These are phyloP conservation scores for Diaprepes abbreviatus DNA, from an alignment of 2,888 invertebrate genomes.

Conservation along the genomic window DNA sequence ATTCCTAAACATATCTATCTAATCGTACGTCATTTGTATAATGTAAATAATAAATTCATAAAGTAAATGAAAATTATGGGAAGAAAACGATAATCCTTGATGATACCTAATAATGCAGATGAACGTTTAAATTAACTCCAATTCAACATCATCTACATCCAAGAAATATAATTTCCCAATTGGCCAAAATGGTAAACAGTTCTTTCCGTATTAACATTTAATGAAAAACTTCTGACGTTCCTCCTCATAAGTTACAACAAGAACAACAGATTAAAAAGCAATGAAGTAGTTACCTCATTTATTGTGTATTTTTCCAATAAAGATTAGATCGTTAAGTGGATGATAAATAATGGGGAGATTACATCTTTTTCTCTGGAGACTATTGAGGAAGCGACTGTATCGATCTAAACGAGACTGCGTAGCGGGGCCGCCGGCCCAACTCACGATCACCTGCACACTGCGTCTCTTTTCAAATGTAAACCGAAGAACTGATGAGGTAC, in stretches of 20 bases:
- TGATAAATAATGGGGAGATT: conserved; percentile 41
- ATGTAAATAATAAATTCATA: too few relatives aligned
- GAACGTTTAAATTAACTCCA: too few relatives aligned
- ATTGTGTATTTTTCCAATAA: conserved; percentile 38
- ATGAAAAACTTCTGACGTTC: too few relatives aligned
- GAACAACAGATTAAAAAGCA: conserved; percentile 35
- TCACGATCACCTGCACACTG: conserved; percentile 26
- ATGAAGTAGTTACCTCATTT: conserved; percentile 22
- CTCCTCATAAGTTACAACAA: neutral
- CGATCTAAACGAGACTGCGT: conserved; percentile 39
- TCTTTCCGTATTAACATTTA: too few relatives aligned
- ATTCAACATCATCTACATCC: too few relatives aligned
- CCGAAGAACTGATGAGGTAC: conserved; percentile 3
- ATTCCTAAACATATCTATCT: too few relatives aligned
- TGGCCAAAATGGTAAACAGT: too few relatives aligned
- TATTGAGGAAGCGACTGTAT: conserved; percentile 26
- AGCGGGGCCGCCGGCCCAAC: conserved; percentile 9
- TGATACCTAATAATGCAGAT: too few relatives aligned
- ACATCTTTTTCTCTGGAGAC: conserved; percentile 38
- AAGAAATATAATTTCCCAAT: too few relatives aligned
- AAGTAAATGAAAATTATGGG: too few relatives aligned
- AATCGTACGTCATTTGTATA: too few relatives aligned
- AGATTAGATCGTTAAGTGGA: conserved; percentile 34
- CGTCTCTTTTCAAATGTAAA: neutral
- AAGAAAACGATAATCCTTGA: too few relatives aligned